A percentile compares a stretch with the other conserved stretches of the same genome.
phyloP scores from a whole-genome alignment of 2,888 invertebrate genomes.

The Aquatica leii region DNA sequence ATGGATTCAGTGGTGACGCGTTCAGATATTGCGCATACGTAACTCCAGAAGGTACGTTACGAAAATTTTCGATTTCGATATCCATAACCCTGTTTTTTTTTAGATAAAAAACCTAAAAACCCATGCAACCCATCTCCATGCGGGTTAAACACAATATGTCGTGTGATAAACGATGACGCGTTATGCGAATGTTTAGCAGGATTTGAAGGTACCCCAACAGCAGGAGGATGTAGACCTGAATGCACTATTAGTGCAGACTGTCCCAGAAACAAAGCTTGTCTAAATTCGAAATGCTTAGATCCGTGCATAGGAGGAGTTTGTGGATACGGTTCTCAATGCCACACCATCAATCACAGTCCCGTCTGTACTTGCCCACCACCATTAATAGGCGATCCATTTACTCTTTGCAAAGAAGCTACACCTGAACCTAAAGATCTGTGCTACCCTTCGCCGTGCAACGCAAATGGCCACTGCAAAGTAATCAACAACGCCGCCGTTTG shows the following conservation, averaged over 20 bases:
- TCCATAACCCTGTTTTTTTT: not conserved
- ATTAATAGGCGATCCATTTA: slow-evolving; percentile 83
- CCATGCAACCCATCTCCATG: slow-evolving; percentile 73
- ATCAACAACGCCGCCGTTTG: slow-evolving; percentile 76
- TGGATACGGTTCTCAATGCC: slow-evolving; percentile 79
- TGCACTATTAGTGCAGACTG: slow-evolving; percentile 86
- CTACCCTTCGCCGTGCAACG: slow-evolving; percentile 83
- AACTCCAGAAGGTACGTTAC: slow-evolving; percentile 49
- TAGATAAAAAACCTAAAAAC: slow-evolving; percentile 51
- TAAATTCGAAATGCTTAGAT: slow-evolving; percentile 80
- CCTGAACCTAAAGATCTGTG: slow-evolving; percentile 75
- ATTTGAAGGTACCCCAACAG: slow-evolving; percentile 74
- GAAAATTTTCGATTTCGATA: not conserved
- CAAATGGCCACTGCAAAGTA: slow-evolving; percentile 81
- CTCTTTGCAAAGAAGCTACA: slow-evolving; percentile 67
- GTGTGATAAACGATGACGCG: slow-evolving; percentile 64
- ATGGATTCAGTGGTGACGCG: slow-evolving; percentile 64
- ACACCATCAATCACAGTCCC: slow-evolving; percentile 84
- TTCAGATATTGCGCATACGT: slow-evolving; percentile 61
- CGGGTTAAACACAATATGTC: slow-evolving; percentile 79
- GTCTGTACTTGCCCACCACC: slow-evolving; percentile 81
- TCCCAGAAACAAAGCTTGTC: slow-evolving; percentile 76
- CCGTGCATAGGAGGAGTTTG: slow-evolving; percentile 80
- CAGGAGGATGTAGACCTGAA: slow-evolving; percentile 80
- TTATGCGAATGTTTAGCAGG: slow-evolving; percentile 80